Base-by-base conservation (phyloP, 2,888 invertebrate species). In the Drosophila merina region DNA sequence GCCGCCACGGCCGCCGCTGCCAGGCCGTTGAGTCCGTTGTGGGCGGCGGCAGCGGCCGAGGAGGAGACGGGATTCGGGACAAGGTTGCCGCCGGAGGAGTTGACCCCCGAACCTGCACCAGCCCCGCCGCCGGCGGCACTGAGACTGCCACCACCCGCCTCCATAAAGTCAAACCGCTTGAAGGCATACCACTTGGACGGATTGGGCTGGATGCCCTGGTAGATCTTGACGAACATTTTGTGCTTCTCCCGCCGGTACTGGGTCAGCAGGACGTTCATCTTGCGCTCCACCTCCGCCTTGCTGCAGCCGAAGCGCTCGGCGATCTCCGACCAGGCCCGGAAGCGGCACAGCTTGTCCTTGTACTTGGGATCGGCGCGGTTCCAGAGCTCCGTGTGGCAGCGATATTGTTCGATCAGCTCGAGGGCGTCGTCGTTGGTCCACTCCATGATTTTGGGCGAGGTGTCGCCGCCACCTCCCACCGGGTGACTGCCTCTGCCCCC, bases 181-280 rank as follows among this genome's bases (percentile, higher is more conserved):
- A 91, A 91, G 52, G 91, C 91, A 78, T 91, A 91, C 91, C 91
- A 91, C 56, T 91, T 91, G 88, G 91, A 91, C 72, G 91, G 91
- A 79, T 89, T 90, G 69, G 91, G 91, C 67, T 90, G 90, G 45
- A 91, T 90, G 67, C 91, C 91, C 76, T 91, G 91, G 73, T 91
- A 91, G 68, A 91, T 80, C 73, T 91, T 91, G 12, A 91, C 84
- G 63, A 91, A 79, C 88, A 91, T 90, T 76, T 91, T 91, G 62
- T 91, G 91, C 67, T 91, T 91, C 77, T 91, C 91, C 3, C 91
- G 91, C 10, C 91, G 75, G 72, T 91, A 91, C 50, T 91, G 91
- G 12, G 91, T 91, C 7, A 91, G 74, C 68, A 91, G 77, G 2
- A 91, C 91, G 63, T 91, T 91, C 91, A 91, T 91, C 57, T 91